Conservation (phyloP, 2,797 vertebrate genomes). For the Dipus sagitta region DNA sequence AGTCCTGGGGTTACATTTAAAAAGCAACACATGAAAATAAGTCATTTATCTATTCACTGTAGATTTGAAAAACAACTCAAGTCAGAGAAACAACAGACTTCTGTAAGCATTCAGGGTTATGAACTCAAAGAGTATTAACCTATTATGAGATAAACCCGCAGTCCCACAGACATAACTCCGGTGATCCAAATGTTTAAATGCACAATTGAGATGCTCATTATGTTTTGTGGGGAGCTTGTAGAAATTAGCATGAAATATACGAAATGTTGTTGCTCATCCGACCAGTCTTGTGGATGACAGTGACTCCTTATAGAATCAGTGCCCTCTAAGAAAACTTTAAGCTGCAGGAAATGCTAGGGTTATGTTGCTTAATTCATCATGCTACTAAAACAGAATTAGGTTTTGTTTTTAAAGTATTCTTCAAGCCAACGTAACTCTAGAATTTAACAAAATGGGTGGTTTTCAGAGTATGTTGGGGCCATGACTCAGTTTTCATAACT, state of each 20-base stretch:
- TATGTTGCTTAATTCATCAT: neutral
- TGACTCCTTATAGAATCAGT: neutral
- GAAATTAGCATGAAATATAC: neutral
- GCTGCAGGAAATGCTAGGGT: neutral
- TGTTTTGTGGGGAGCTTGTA: conserved; percentile 8
- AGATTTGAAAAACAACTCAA: conserved; percentile 17
- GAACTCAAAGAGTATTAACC: neutral
- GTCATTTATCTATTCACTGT: neutral
- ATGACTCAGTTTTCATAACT: conserved; percentile 64
- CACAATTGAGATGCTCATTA: neutral
- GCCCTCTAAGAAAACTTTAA: neutral
- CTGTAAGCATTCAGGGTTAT: neutral
- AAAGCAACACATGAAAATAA: neutral
- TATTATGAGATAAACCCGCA: neutral
- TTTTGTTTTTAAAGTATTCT: conserved; percentile 6
- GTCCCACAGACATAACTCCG: neutral
- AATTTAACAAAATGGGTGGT: conserved; percentile 31
- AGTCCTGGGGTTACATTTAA: conserved; percentile 41
- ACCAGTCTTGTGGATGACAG: neutral
- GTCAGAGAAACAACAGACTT: neutral
- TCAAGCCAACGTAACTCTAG: conserved; percentile 22
- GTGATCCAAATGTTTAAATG: neutral
- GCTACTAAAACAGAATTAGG: conserved; percentile 11
- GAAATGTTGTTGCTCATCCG: neutral
- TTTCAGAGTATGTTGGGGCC: conserved; percentile 33